These are phyloP conservation scores for Argyrosomus regius DNA, from an alignment of 2,797 vertebrate species.

Conservation along the genomic window DNA sequence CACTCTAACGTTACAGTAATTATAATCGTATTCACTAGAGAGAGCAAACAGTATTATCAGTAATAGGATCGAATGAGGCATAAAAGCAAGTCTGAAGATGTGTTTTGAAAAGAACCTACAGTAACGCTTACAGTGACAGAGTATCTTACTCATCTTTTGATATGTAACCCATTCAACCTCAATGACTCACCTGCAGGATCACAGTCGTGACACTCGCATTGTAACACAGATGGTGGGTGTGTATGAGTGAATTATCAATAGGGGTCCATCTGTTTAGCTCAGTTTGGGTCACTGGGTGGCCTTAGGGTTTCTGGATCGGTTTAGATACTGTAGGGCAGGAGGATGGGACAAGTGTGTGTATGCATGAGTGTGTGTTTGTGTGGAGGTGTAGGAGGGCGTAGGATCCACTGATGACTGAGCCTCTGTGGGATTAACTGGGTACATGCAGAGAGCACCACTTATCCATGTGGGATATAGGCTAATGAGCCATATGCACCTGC, in stretches of 20 bases:
- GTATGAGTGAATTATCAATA: slow-evolving; percentile 74
- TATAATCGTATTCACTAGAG: background rate
- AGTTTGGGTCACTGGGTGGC: slow-evolving; percentile 62
- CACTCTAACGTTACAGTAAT: background rate
- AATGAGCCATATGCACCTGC: slow-evolving; percentile 68
- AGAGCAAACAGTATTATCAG: background rate
- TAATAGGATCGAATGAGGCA: slow-evolving; percentile 16
- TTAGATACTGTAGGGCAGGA: slow-evolving; percentile 21
- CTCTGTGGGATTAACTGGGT: slow-evolving; percentile 69
- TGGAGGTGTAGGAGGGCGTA: slow-evolving; percentile 6
- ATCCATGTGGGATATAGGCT: slow-evolving; percentile 78
- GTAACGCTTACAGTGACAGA: background rate
- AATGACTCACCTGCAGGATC: slow-evolving; percentile 55
- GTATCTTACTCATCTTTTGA: slow-evolving; percentile 22
- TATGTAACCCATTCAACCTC: slow-evolving; percentile 17
- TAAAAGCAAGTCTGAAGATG: background rate
- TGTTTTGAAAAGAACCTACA: background rate
- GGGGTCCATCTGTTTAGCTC: slow-evolving; percentile 73
- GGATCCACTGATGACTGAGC: slow-evolving; percentile 47
- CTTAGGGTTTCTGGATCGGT: slow-evolving; percentile 52
- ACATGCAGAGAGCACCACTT: slow-evolving; percentile 56
- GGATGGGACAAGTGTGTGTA: slow-evolving; percentile 13
- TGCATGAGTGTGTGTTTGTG: slow-evolving; percentile 6
- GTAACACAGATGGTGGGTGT: slow-evolving; percentile 62
- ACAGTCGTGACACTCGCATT: slow-evolving; percentile 34